Evolutionary conservation across 2,113 vertebrate genomes (phyloP), one percentile per base, ranked within the genome.

Genomic region (Dunckerocampus dactyliophorus): DNA sequence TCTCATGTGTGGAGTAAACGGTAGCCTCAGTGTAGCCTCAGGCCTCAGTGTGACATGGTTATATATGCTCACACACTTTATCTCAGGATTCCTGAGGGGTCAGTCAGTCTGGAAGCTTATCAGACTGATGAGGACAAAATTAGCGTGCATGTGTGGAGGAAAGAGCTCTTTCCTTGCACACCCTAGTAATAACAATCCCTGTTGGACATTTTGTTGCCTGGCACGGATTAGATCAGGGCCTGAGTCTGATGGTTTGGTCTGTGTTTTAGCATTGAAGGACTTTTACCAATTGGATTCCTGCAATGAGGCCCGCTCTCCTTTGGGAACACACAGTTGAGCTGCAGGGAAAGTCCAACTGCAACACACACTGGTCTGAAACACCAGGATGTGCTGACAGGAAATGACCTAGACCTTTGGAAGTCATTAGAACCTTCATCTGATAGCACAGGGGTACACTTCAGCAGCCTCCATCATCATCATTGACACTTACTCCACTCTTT

Each of bases 361-460:
- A 74, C 55, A 64, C 61, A 62, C 68, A 74, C 17, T 54, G 66
- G 60, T 67, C 65, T 68, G 54, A 76, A 60, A 55, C 65, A 70
- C 71, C 77, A 74, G 76, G 63, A 81, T 70, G 64, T 52, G 60
- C 50, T 78, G 77, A 67, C 77, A 87, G 78, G 82, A 87, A 87
- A 81, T 65, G 69, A 81, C 74, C 69, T 69, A 51, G 57, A 71
- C 65, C 73, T 83, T 77, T 82, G 77, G 81, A 87, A 83, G 80
- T 84, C 79, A 86, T 88, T 87, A 81, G 81, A 82, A 39, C 61
- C 64, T 67, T 69, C 70, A 86, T 81, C 71, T 80, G 65, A 79
- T 81, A 71, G 73, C 62, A 56, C 62, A 64, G 67, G 72, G 62
- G 65, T 42, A 68, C 71, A 73, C 52, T 75, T 69, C 51, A 63